Conservation (phyloP, 2,888 invertebrate species). For the Volucella inanis region DNA sequence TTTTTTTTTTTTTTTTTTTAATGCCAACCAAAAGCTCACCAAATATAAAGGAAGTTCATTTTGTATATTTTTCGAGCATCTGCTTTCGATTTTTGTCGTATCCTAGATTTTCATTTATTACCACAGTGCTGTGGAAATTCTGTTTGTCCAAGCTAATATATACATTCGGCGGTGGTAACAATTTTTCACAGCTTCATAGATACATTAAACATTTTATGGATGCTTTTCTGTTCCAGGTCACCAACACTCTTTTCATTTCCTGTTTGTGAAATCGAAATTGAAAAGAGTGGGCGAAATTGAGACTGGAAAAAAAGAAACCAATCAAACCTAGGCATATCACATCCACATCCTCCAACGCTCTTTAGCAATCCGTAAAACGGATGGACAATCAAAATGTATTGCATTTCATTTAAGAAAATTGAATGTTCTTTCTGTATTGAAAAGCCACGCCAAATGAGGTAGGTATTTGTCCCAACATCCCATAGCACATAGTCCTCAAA, state of each 20-base stretch:
- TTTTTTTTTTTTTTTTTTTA: slow-evolving; percentile 1
- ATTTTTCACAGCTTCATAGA: slow-evolving; percentile 49
- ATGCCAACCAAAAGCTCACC: neutral
- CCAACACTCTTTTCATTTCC: slow-evolving; percentile 47
- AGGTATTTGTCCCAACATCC: slow-evolving; percentile 14
- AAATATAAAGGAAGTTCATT: slow-evolving; percentile 33
- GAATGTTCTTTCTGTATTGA: slow-evolving; percentile 35
- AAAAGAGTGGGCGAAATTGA: slow-evolving; percentile 1
- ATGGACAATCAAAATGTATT: slow-evolving; percentile 69
- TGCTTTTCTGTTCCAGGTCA: slow-evolving; percentile 45
- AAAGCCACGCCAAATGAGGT: neutral
- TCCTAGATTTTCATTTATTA: slow-evolving; percentile 37
- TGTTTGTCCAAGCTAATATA: slow-evolving; percentile 41
- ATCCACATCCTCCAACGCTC: too few relatives aligned
- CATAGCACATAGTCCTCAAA: slow-evolving; percentile 14
- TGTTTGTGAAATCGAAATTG: slow-evolving; percentile 6
- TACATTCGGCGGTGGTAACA: slow-evolving; percentile 28
- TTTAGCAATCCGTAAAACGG: slow-evolving; percentile 1
- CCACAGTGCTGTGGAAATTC: slow-evolving; percentile 25
- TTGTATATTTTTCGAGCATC: slow-evolving; percentile 10
- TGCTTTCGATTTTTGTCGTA: slow-evolving; percentile 35
- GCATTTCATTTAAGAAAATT: slow-evolving; percentile 62
- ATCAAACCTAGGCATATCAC: slow-evolving; percentile 45
- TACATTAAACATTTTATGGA: slow-evolving; percentile 31
- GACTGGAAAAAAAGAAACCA: slow-evolving; percentile 35